Conservation (phyloP, 1,140 invertebrate genomes). For the Gonatopus flavifemur region DNA sequence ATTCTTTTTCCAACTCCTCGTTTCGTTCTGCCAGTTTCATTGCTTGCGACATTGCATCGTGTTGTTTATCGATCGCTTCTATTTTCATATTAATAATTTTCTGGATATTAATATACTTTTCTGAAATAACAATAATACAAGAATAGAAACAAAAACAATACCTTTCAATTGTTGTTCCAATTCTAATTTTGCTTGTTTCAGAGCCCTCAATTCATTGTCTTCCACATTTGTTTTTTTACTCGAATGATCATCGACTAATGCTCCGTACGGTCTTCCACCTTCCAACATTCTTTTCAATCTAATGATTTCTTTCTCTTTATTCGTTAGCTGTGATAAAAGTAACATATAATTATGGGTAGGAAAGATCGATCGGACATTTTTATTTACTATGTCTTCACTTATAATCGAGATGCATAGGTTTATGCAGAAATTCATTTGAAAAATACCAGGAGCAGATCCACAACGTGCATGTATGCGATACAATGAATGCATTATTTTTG, state of each 20-base stretch:
- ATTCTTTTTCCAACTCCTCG: conserved; percentile 66
- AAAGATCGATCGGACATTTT: not conserved
- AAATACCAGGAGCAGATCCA: no score
- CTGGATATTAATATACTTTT: no score
- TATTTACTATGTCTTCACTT: not conserved
- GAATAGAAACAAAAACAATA: conserved; percentile 10
- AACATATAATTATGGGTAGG: conserved; percentile 15
- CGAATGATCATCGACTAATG: conserved; percentile 62
- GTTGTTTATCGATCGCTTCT: conserved; percentile 67
- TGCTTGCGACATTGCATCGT: conserved; percentile 72
- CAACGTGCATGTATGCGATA: not conserved
- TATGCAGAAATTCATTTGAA: no score
- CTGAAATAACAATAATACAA: conserved; percentile 12
- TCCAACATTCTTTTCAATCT: conserved; percentile 65
- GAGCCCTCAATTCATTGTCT: conserved; percentile 55
- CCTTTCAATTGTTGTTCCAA: conserved; percentile 64
- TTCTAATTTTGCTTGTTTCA: conserved; percentile 60
- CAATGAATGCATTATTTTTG: conserved; percentile 7
- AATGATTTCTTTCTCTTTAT: conserved; percentile 65
- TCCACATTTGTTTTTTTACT: conserved; percentile 53
- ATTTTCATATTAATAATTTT: no score
- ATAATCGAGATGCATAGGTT: no score
- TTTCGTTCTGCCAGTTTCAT: conserved; percentile 69
- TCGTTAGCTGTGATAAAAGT: conserved; percentile 35
- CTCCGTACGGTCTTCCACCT: conserved; percentile 62